Percentiles rank a stretch among this genome's conserved stretches.
These are phyloP conservation scores for Enteromius paludinosus DNA, from an alignment of 2,797 vertebrate species.

Conservation along the genomic window DNA sequence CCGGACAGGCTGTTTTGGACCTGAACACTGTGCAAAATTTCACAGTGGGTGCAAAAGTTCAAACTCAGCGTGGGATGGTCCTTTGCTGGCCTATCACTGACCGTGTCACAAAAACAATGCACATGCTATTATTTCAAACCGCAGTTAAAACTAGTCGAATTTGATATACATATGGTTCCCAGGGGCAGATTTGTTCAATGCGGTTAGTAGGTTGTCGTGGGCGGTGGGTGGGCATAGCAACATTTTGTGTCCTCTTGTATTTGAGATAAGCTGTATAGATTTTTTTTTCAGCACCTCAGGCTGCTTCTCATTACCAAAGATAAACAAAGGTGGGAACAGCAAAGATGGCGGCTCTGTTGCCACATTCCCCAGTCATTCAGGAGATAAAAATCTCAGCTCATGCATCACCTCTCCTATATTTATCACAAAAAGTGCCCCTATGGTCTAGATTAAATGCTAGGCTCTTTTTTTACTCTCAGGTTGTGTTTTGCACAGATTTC, in stretches of 20 bases:
- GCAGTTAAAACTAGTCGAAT: background rate
- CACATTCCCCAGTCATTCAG: constrained; percentile 16
- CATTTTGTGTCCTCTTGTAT: constrained; percentile 44
- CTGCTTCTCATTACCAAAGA: constrained; percentile 43
- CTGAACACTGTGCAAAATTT: constrained; percentile 18
- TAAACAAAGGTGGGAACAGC: constrained; percentile 41
- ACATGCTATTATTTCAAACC: background rate
- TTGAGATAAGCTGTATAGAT: constrained; percentile 44
- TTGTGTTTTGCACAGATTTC: constrained; percentile 1
- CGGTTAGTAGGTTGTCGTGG: constrained; percentile 32
- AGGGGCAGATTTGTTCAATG: constrained; percentile 5
- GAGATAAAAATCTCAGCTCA: constrained; percentile 32
- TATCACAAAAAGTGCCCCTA: constrained; percentile 2
- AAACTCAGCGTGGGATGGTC: background rate
- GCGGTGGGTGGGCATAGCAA: constrained; percentile 46
- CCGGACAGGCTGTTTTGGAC: constrained; percentile 25
- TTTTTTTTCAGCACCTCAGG: constrained; percentile 9
- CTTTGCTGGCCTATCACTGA: background rate
- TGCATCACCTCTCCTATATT: constrained; percentile 11
- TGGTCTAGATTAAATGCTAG: constrained; percentile 21
- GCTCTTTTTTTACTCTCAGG: constrained; percentile 11
- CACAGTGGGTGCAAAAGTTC: constrained; percentile 32
- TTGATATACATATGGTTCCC: background rate
- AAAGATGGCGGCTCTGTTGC: constrained; percentile 34
- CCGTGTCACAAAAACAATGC: background rate